These are phyloP conservation scores for Struthidea cinerea DNA, from an alignment of 2,113 vertebrate species.

Conservation along the genomic window DNA sequence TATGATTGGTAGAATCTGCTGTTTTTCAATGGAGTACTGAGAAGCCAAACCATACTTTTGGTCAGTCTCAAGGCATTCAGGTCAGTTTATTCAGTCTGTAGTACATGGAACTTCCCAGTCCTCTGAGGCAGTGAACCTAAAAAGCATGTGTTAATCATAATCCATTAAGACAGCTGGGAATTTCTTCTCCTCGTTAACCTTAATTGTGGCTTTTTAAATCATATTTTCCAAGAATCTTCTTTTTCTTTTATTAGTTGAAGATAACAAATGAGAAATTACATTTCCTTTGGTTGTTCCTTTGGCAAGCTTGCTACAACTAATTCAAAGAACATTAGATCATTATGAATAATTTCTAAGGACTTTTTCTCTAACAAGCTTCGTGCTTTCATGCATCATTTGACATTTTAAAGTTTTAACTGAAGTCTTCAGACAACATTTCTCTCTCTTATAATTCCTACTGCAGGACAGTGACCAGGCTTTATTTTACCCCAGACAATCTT, in stretches of 20 bases:
- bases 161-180: background rate
- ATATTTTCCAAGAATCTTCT: background rate
- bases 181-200: background rate
- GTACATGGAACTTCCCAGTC: background rate
- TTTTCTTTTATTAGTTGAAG: background rate
- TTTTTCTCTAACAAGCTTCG: background rate
- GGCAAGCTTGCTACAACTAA: background rate
- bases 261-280: background rate
- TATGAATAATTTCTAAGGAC: background rate
- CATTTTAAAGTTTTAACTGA: background rate
- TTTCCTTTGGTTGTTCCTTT: background rate
- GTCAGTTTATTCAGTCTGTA: background rate
- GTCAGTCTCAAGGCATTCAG: background rate
- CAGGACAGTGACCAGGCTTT: background rate
- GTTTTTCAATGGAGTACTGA: background rate
- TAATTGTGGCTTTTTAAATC: background rate
- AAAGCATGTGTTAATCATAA: background rate
- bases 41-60: background rate
- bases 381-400: background rate
- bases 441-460: background rate
- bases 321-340: background rate
- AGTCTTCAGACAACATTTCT: background rate
- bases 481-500: background rate
- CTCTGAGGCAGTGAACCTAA: background rate
- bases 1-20: background rate